Conservation (phyloP, 1,140 invertebrate species). For the fruit fly (Drosophila melanogaster) region Release_6_plus_ISO1_MT NT_037436.4:21461001-21461500, state of each 20-base stretch:
- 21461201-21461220: constrained; percentile 79
- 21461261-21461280: constrained; percentile 55
- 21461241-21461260: constrained; percentile 22
- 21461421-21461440: constrained; percentile 73
- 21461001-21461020: constrained; percentile 68
- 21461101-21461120: constrained; percentile 12
- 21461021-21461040: constrained; percentile 20
- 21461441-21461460: constrained; percentile 84
- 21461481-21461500: constrained; percentile 84
- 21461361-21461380: constrained; percentile 60
- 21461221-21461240: constrained; percentile 77
- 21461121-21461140: constrained; percentile 71
- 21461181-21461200: constrained; percentile 55
- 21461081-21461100: constrained; percentile 15
- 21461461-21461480: constrained; percentile 82
- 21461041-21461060: no score
- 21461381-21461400: constrained; percentile 3
- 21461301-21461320: constrained; percentile 50
- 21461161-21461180: constrained; percentile 47
- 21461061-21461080: constrained; percentile 63
- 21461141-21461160: constrained; percentile 76
- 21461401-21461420: constrained; percentile 61
- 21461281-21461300: constrained; percentile 80
- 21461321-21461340: constrained; percentile 42
- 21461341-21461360: constrained; percentile 79